Evolutionary conservation across 2,888 invertebrate genomes (phyloP).

Genomic region (Apodemia duryi): DNA sequence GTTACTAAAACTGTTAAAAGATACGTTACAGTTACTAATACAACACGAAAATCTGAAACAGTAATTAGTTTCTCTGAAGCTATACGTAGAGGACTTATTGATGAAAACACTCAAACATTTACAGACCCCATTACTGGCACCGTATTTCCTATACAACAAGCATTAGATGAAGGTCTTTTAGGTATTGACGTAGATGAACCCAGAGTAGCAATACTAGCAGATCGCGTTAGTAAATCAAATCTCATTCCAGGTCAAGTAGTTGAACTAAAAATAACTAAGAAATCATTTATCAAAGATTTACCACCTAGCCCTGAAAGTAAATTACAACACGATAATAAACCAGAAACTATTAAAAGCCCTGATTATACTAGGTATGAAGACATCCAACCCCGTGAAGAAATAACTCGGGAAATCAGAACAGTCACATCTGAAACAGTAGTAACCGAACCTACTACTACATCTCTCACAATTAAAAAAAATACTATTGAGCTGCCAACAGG

Average conservation of each 20-base stretch:
- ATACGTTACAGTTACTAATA: conserved; percentile 87
- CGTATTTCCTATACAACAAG: conserved; percentile 87
- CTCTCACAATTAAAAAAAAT: conserved; percentile 81
- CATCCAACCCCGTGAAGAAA: conserved; percentile 43
- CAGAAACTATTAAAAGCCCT: conserved; percentile 80
- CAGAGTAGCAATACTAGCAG: conserved; percentile 60
- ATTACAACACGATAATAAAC: conserved; percentile 69
- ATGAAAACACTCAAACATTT: conserved; percentile 87
- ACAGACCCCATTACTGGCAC: conserved; percentile 87
- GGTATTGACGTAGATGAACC: conserved; percentile 80
- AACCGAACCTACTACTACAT: conserved; percentile 72
- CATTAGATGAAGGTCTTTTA: conserved; percentile 85
- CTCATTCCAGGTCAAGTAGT: conserved; percentile 69
- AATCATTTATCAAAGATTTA: conserved; percentile 70
- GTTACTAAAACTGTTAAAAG: conserved; percentile 91
- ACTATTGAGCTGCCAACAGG: conserved; percentile 89
- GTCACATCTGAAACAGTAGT: conserved; percentile 59
- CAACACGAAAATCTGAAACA: conserved; percentile 76
- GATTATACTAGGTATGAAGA: conserved; percentile 58
- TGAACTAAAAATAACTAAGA: conserved; percentile 74
- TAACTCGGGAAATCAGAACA: conserved; percentile 55
- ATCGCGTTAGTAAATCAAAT: conserved; percentile 57
- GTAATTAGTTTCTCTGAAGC: conserved; percentile 89
- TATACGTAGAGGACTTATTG: conserved; percentile 86
- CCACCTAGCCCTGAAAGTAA: conserved; percentile 69